Base-by-base conservation (phyloP, 2,113 vertebrate genomes). In the Microcebus lehilahytsara region DNA sequence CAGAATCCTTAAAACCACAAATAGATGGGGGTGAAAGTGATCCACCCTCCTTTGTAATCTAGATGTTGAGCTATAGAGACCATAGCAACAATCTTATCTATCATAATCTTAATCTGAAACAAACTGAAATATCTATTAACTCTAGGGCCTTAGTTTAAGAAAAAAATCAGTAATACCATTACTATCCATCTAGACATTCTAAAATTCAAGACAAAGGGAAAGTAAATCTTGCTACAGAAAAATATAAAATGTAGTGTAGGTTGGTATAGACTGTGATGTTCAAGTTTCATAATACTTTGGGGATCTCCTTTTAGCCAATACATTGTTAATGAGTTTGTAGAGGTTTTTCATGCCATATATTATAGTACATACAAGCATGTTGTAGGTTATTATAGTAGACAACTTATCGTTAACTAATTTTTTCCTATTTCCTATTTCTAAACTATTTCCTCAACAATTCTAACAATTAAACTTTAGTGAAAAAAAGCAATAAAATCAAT, bases 401-500 rank as follows among this genome's bases (percentile, higher is more conserved):
- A 87, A 67, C 17, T 90, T 94, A 46, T 67, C 25, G 67, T 66
- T 56, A 77, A 37, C 40, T 40, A 40, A 40, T 40, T 40, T 40
- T 40, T 40, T 40, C 40, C 40, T 40, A 40, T 40, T 40, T 40
- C 40, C 40, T 40, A 40, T 40, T 40, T 40, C 40, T 40, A 40
- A 40, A 40, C 62, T 91, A 88, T 67, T 71, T 91, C 6, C 40
- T 83, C 56, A 90, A 37, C 14, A 81, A 64, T 69, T 12, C 23
- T 72, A 92, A 62, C 5, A 4, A 64, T 23, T 34, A 88, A 75
- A 83, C 25, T 85, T 34, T 46, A 37, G n/a, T 74, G 46, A 69
- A 79, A 75, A 67, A 89, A 85, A n/a, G 19, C 51, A 88, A 93
- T 80, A 77, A 94, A 95, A 91, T 3, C 66, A 37, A 81, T 32